phyloP scores from a whole-genome alignment of 2,888 invertebrate genomes.

The Eupithecia pulchellata region DNA sequence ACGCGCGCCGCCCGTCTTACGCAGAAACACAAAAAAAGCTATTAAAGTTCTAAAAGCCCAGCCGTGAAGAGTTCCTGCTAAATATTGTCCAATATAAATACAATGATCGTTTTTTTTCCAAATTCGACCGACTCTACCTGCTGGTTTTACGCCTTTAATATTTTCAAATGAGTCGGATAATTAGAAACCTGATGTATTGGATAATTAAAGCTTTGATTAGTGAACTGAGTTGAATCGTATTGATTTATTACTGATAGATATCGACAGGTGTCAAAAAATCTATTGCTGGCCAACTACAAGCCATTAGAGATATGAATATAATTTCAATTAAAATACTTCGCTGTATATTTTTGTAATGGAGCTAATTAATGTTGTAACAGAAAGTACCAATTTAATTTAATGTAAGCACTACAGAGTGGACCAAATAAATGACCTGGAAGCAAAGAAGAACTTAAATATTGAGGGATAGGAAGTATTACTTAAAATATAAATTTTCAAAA shows the following conservation, averaged over 20 bases:
- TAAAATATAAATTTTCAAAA: background rate
- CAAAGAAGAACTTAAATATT: background rate
- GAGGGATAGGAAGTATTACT: background rate
- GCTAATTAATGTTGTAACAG: constrained; percentile 74
- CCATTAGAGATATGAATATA: constrained; percentile 57
- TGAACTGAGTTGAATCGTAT: constrained; percentile 26
- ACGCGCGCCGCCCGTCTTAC: constrained; percentile 64
- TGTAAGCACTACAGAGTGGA: constrained; percentile 44
- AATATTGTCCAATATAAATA: constrained; percentile 52
- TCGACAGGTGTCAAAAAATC: constrained; percentile 39
- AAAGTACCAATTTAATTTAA: constrained; percentile 73
- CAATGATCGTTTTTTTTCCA: constrained; percentile 46
- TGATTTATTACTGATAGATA: constrained; percentile 30
- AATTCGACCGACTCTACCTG: constrained; percentile 33
- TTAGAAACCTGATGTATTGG: constrained; percentile 26
- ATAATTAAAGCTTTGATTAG: constrained; percentile 19
- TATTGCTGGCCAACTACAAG: constrained; percentile 43
- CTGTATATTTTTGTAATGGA: constrained; percentile 61
- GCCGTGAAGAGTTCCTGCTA: constrained; percentile 49
- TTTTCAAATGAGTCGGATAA: constrained; percentile 30
- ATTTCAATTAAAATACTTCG: constrained; percentile 63
- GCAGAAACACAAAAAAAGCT: constrained; percentile 67
- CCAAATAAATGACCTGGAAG: background rate
- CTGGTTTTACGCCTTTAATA: constrained; percentile 23
- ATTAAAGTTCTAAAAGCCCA: constrained; percentile 55